Base-by-base conservation (phyloP, 2,797 vertebrate genomes). In the Enteromius viviparus region DNA sequence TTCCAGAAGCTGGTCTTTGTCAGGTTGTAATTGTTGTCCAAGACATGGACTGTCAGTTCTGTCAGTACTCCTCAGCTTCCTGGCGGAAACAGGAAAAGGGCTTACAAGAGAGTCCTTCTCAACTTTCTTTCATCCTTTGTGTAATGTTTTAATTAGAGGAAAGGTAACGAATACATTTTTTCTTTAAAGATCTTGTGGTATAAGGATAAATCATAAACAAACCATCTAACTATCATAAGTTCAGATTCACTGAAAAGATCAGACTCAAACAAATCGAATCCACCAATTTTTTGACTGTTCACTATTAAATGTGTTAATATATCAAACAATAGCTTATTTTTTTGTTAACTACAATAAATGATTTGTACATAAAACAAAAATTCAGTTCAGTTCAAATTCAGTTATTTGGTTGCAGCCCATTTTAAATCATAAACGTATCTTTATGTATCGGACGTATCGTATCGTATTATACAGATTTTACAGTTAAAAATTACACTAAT, bases 11-110 rank as follows among this genome's bases (percentile, higher is more conserved):
- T 84, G 71, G 77, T 87, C 84, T 60, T 71, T 87, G 87, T 89
- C 88, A 88, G 79, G 68, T 68, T 84, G 75, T 89, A 87, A 89
- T 82, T 86, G 85, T 87, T 80, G 84, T 85, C 81, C 85, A 77
- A 81, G 86, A 88, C 88, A 85, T 65, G 70, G 53, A 87, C 87
- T 81, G 85, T 80, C 84, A 62, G 77, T 71, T 74, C 49, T 84
- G 87, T 86, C 89, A 89, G 83, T 64, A 26, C 29, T 64, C 65
- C 69, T 75, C 51, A 51, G 84, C 78, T 82, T 81, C 47, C 65
- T 74, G 58, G 64, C 55, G 17, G 69, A 85, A 65, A 80, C 6
- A 82, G 69, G 34, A 62, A 66, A 76, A 84, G 51, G 64, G 37
- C 74, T 76, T 80, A 74, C 23, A 53, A 74, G 29, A 68, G 62